Evolutionary conservation across 2,888 invertebrate species (phyloP), one percentile per base, ranked within the genome.

Genomic region (Belgica antarctica): DNA sequence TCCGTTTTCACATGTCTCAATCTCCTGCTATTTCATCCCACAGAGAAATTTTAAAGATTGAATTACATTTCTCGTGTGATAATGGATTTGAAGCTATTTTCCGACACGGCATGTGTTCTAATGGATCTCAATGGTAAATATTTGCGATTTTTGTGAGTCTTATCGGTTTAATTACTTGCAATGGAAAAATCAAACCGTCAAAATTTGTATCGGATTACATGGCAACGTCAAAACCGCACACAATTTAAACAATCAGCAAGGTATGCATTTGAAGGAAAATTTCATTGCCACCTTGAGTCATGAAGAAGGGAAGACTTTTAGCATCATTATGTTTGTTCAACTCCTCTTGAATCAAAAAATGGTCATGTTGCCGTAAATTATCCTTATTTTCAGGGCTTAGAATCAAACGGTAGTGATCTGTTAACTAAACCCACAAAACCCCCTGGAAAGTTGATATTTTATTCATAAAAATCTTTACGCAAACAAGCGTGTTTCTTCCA

Each of bases 1-100:
- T 31, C 25, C 62, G 8, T 62, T 25, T 41, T 12, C 22, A 65
- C 27, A 47, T 65, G 46, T 65, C 19, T 47, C 68, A 68, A 68
- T 68, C 68, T 68, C 47, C 25, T 68, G 68, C 57, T 68, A 68
- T 68, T 66, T 68, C 63, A 62, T n/a, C 15, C 28, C 27, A 52
- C 19, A 34, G n/a, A 31, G 52, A 68, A 22, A 68, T 57, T 47
- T 68, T 15, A 12, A 22, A 52, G 47, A 68, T 68, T 68, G 57
- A 68, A 68, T 68, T 68, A 57, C 68, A 3, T 8, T 62, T 28
- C 57, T 57, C 25, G 61, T 22, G 28, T 22, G 52, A 52, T 19
- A 52, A 52, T 17, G 52, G 52, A 52, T 52, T 52, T 10, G 52
- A 52, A 52, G 52, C n/a, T 52, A 61, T 36, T 63, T 24, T n/a